phyloP scores from a whole-genome alignment of 1,140 invertebrate genomes.

The Conus ventricosus region DNA sequence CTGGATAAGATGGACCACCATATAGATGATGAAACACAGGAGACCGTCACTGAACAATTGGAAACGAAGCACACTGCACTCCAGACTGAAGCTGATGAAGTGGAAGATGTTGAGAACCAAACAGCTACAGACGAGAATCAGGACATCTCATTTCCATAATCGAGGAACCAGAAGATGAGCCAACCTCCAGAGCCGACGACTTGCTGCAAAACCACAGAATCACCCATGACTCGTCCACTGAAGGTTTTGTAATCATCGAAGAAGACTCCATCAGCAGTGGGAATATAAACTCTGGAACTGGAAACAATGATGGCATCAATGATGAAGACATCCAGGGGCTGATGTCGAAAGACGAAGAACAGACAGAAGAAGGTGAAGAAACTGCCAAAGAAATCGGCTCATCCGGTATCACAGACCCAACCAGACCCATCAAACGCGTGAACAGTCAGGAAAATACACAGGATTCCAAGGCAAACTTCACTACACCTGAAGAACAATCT shows the following conservation, averaged over 20 bases:
- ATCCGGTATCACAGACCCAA: not conserved
- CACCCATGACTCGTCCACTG: not conserved
- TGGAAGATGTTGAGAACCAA: not conserved
- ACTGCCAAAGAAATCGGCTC: not conserved
- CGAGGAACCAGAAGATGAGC: constrained; percentile 4
- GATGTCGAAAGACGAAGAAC: not conserved
- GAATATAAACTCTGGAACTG: not conserved
- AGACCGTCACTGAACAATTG: not conserved
- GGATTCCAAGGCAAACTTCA: not conserved
- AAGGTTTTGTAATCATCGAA: not conserved
- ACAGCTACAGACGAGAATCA: not conserved
- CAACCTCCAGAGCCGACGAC: not conserved
- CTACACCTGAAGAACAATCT: not conserved
- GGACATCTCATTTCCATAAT: not conserved
- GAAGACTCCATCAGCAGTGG: not conserved
- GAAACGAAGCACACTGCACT: not conserved
- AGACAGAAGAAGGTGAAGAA: not conserved
- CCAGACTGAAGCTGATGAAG: not conserved
- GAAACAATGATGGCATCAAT: not conserved
- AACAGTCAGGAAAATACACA: not conserved
- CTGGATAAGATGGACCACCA: not conserved
- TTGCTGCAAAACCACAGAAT: not conserved
- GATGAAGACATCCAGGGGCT: not conserved
- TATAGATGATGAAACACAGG: not conserved
- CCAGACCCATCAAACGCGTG: not conserved